Conservation (phyloP, 2,113 vertebrate genomes). For the Elephas maximus region DNA sequence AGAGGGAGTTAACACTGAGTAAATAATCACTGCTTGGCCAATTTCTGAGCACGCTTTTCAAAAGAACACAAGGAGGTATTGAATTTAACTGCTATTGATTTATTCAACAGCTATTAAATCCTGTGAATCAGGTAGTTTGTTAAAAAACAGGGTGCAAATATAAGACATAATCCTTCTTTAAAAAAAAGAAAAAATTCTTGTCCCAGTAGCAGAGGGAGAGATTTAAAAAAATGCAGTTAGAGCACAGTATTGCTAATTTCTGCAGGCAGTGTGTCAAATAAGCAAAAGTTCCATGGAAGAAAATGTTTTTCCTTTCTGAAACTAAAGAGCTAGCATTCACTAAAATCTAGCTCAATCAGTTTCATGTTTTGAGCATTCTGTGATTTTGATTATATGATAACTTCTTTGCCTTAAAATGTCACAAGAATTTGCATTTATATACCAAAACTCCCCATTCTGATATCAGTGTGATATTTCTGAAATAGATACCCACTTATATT, state of each 20-base stretch:
- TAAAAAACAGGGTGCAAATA: neutral
- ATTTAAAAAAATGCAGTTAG: neutral
- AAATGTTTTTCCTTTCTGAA: neutral
- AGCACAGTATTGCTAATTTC: neutral
- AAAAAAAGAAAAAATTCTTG: neutral
- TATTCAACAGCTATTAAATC: slow-evolving; percentile 6
- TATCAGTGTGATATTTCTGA: neutral
- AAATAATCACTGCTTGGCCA: neutral
- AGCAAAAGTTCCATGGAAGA: slow-evolving; percentile 31
- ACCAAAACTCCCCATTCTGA: neutral
- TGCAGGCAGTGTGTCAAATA: neutral
- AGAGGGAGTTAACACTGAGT: neutral
- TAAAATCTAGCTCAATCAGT: neutral
- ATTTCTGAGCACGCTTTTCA: neutral
- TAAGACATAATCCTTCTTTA: neutral
- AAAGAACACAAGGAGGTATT: neutral
- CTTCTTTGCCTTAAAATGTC: neutral
- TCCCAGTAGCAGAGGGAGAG: neutral
- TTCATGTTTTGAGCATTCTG: neutral
- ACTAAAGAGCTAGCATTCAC: neutral
- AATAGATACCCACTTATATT: neutral
- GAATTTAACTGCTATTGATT: neutral
- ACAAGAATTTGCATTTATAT: neutral
- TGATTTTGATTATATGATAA: neutral
- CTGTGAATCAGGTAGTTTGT: neutral